Percentiles rank a stretch among this genome's conserved stretches.
Evolutionary conservation across 2,113 vertebrate species (phyloP).

Genomic region (Chauna torquata): DNA sequence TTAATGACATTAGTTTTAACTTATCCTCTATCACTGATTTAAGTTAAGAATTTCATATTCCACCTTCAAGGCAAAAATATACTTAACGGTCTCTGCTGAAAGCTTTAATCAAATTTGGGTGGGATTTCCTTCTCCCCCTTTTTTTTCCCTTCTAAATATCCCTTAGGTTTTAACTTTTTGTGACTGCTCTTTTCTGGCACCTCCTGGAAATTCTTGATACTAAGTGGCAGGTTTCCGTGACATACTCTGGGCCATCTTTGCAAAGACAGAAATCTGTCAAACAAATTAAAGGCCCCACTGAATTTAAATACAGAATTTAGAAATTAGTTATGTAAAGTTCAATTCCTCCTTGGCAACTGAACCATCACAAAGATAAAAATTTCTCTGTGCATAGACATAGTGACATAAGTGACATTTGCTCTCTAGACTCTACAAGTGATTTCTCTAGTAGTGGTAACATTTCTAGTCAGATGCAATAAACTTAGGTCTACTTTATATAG

Average conservation of each 20-base stretch:
- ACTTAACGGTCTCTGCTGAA: neutral
- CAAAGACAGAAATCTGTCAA: neutral
- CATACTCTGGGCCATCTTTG: neutral
- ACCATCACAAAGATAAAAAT: neutral
- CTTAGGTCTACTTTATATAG: neutral
- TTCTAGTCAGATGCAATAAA: neutral
- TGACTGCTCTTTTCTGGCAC: neutral
- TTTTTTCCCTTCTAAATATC: neutral
- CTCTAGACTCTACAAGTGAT: neutral
- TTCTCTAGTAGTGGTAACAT: neutral
- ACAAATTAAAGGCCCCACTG: neutral
- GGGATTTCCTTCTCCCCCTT: neutral
- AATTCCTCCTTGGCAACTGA: neutral
- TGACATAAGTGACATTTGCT: neutral
- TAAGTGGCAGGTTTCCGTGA: neutral
- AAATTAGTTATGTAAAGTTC: neutral
- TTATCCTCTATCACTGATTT: slow-evolving; percentile 8
- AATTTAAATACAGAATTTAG: neutral
- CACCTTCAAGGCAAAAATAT: slow-evolving; percentile 29
- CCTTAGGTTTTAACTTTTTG: neutral
- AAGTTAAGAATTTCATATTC: slow-evolving; percentile 27
- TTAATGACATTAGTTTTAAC: slow-evolving; percentile 43
- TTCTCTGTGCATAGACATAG: neutral
- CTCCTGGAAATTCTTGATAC: neutral
- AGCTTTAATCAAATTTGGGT: slow-evolving; percentile 26